These are phyloP conservation scores for Microctenopoma lineatum DNA, from an alignment of 2,797 vertebrate genomes.

Conservation along the genomic window DNA sequence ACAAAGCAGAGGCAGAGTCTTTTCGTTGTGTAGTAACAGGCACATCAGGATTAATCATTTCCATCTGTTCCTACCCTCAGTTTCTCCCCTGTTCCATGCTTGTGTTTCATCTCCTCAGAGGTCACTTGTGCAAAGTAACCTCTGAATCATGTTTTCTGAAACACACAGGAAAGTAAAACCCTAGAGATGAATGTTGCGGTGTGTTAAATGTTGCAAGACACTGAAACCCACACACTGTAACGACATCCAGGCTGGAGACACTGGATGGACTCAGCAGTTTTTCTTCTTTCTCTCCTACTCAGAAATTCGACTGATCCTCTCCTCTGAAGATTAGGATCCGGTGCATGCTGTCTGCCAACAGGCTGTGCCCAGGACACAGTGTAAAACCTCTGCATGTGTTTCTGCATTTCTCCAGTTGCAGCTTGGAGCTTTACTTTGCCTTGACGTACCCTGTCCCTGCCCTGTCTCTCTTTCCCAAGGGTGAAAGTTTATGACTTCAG, in stretches of 20 bases:
- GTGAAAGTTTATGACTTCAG: conserved; percentile 5
- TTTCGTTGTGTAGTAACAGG: neutral
- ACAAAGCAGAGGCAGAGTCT: conserved; percentile 6
- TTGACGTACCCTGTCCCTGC: neutral
- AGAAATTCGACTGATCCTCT: conserved; percentile 42
- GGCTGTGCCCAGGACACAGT: conserved; percentile 11
- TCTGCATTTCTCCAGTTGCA: conserved; percentile 2
- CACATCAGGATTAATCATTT: conserved; percentile 38
- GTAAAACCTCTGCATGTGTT: conserved; percentile 23
- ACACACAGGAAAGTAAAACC: conserved; percentile 13
- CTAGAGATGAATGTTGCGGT: conserved; percentile 12
- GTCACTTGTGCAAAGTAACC: neutral
- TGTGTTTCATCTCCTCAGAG: conserved; percentile 30
- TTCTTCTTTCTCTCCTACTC: conserved; percentile 23
- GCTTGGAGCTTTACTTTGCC: neutral
- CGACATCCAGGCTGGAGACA: conserved; percentile 24
- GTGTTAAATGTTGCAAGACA: conserved; percentile 45
- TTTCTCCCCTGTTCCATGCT: conserved; percentile 18
- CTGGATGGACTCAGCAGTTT: conserved; percentile 8
- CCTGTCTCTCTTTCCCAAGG: neutral
- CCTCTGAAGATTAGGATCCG: conserved; percentile 22
- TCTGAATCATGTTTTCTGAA: conserved; percentile 27
- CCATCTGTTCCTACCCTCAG: conserved; percentile 41
- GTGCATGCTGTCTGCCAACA: conserved; percentile 25
- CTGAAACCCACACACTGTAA: conserved; percentile 14